Evolutionary conservation across 1,140 invertebrate species (phyloP).

Genomic region (Leucophenga varia): DNA sequence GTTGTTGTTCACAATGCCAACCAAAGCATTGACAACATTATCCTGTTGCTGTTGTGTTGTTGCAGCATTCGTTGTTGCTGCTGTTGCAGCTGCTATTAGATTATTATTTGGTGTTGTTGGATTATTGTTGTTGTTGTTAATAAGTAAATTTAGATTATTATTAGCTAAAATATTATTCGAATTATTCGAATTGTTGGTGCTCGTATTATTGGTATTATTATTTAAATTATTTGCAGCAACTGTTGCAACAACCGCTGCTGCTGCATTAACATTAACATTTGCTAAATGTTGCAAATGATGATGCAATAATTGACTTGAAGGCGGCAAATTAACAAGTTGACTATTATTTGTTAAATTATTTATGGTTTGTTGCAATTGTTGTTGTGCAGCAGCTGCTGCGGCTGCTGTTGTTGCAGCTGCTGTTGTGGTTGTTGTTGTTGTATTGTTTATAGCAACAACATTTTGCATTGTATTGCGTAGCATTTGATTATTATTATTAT

Average conservation of each 20-base stretch:
- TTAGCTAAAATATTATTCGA: conserved; percentile 43
- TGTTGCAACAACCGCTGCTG: conserved; percentile 34
- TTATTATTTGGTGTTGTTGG: conserved; percentile 52
- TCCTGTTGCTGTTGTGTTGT: conserved; percentile 43
- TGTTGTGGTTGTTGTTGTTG: conserved; percentile 9
- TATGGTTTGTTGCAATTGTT: conserved; percentile 33
- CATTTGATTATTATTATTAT: conserved; percentile 6
- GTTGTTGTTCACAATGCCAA: conserved; percentile 39
- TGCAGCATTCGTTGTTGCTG: conserved; percentile 30
- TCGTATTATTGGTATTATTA: conserved; percentile 20
- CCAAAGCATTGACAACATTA: conserved; percentile 45
- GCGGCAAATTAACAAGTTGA: conserved; percentile 35
- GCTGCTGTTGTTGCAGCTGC: conserved; percentile 13
- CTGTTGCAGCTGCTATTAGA: conserved; percentile 16
- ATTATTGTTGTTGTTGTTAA: conserved; percentile 46
- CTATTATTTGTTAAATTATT: conserved; percentile 32
- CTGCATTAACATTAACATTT: conserved; percentile 50
- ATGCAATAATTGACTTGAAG: conserved; percentile 49
- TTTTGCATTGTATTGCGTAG: conserved; percentile 18
- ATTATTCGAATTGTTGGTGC: conserved; percentile 39
- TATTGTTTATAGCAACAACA: too few species aligned
- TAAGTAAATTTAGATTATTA: too few species aligned
- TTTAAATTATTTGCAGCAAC: conserved; percentile 37
- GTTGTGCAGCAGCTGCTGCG: conserved; percentile 25
- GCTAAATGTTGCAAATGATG: conserved; percentile 54